Base-by-base conservation (phyloP, 2,888 invertebrate genomes). In the Dyspetes luteomarginatus region DNA sequence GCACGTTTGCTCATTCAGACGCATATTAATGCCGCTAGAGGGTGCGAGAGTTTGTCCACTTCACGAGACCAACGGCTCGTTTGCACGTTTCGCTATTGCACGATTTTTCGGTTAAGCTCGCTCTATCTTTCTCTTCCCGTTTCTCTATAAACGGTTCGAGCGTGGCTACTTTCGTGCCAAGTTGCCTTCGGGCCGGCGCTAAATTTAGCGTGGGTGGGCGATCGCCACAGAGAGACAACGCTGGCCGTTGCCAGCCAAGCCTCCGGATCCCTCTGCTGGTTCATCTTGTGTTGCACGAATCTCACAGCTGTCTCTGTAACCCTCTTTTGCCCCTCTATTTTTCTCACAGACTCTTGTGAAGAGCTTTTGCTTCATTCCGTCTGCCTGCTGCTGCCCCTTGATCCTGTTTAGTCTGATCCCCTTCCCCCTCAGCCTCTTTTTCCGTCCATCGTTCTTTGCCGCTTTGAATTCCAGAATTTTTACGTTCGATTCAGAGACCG, bases 161-260 rank as follows among this genome's bases (percentile, higher is more conserved):
- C 43, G 69, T 80, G 74, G 78, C 56, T 80, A 84, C 82, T 83
- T 83, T 84, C 48, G 78, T 83, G 83, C 76, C 83, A 82, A 83
- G 83, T 81, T 62, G 81, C 77, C 79, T 80, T 81, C 77, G 74
- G 71, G 43, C 50, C 82, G 81, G 64, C 68, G 86, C 89, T 90
- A 90, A 90, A 90, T 89, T 88, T 90, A 90, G 88, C 86, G 89
- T 90, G 88, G 89, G 90, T 90, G 88, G 89, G 87, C 88, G 89
- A 84, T 79, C 83, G 82, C 79, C 67, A 75, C 67, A 68, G 55
- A 48, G 17, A 48, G 48, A 48, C 82, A 84, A 83, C 83, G 77
- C 45, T 48, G 78, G 85, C 86, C 87, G 85, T 89, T 86, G 88
- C 88, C 88, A 86, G 86, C 85, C 86, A 82, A 85, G 83, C 84